These are phyloP conservation scores for Orius laevigatus DNA, from an alignment of 1,140 invertebrate genomes.

Conservation along the genomic window DNA sequence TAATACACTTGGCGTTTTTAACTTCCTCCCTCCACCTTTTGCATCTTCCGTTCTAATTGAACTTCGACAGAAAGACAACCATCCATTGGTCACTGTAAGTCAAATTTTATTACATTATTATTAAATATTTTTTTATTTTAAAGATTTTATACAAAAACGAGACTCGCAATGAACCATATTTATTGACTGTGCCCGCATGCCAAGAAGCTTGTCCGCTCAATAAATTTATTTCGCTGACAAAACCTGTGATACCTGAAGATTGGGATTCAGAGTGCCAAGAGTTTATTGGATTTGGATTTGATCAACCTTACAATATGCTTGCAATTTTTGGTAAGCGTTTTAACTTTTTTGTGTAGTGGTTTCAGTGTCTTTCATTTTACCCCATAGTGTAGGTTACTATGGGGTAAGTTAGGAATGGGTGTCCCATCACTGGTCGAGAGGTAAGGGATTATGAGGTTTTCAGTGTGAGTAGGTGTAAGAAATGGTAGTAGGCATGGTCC, in stretches of 20 bases:
- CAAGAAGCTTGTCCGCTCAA: constrained; percentile 36
- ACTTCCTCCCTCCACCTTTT: constrained; percentile 56
- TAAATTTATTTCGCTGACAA: constrained; percentile 33
- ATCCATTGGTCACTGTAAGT: constrained; percentile 27
- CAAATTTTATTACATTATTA: background rate
- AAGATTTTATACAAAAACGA: constrained; percentile 45
- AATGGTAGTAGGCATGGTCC: too few relatives aligned
- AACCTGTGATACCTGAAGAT: constrained; percentile 34
- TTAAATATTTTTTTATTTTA: constrained; percentile 21
- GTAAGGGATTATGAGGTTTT: too few relatives aligned
- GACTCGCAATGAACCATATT: constrained; percentile 26
- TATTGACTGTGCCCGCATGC: constrained; percentile 41
- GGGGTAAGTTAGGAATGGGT: too few relatives aligned
- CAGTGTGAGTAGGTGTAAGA: too few relatives aligned
- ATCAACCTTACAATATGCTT: constrained; percentile 14
- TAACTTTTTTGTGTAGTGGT: too few relatives aligned
- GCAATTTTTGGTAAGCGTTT: constrained; percentile 14
- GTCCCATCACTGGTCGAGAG: too few relatives aligned
- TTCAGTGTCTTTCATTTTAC: too few relatives aligned
- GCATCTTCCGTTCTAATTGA: constrained; percentile 49
- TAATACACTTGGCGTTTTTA: constrained; percentile 52
- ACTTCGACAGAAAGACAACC: constrained; percentile 22
- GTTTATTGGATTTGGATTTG: constrained; percentile 6
- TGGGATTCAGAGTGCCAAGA: constrained; percentile 36
- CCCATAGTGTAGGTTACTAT: too few relatives aligned